Evolutionary conservation across 2,888 invertebrate genomes (phyloP).

Genomic region (Cosmopolites sordidus): DNA sequence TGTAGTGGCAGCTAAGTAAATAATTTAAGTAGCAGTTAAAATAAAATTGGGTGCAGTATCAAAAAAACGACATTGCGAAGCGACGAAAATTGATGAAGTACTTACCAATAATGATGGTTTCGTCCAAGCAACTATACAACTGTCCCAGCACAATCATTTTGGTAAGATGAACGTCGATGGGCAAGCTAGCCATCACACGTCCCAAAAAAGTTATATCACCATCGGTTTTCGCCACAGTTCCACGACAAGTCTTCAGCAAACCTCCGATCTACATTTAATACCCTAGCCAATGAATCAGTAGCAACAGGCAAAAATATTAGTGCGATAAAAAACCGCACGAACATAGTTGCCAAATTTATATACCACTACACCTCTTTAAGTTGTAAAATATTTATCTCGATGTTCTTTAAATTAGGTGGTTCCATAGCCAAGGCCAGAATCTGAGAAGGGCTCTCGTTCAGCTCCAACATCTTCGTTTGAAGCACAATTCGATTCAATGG

Average conservation of each 20-base stretch:
- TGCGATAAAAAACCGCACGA: too few relatives aligned
- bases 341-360: too few relatives aligned
- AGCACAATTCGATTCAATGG: conserved; percentile 79
- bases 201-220: conserved; percentile 88
- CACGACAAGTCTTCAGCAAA: conserved; percentile 57
- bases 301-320: too few relatives aligned
- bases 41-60: too few relatives aligned
- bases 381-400: conserved; percentile 74
- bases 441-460: conserved; percentile 72
- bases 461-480: conserved; percentile 73
- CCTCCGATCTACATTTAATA: conserved; percentile 74
- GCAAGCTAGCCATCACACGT: conserved; percentile 73
- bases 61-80: too few relatives aligned
- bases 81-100: conserved; percentile 19
- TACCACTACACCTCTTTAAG: conserved; percentile 67
- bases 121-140: conserved; percentile 78
- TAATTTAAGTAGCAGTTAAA: too few relatives aligned
- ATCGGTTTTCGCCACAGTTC: conserved; percentile 50
- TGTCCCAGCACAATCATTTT: conserved; percentile 85
- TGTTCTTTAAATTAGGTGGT: conserved; percentile 79
- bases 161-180: conserved; percentile 75
- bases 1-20: too few relatives aligned
- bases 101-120: conserved; percentile 75
- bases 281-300: too few relatives aligned
- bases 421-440: conserved; percentile 80